Base-by-base conservation (phyloP, 2,113 vertebrate species). In the western clawed frog (Xenopus tropicalis) region DNA sequence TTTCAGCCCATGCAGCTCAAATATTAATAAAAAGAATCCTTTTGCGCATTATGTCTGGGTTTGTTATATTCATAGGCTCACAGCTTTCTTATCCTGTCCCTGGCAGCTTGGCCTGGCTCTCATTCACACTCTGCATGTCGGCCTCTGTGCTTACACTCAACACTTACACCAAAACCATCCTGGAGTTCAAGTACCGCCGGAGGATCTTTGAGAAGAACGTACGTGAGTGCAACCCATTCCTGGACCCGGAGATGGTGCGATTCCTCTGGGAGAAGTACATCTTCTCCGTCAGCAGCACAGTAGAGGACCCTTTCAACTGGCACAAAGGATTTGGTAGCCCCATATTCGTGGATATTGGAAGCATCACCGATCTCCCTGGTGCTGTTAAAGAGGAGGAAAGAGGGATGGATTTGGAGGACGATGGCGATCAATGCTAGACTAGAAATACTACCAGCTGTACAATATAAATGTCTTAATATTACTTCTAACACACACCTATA, bases 131-230 rank as follows among this genome's bases (percentile, higher is more conserved):
- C 76, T 94, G 92, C 63, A 94, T 94, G 93, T 90, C 89, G 0
- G 88, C 92, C 13, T 91, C 92, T 0, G 91, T 93, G 52, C 84
- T 93, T 68, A 93, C 92, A 0, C 90, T 93, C 74, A 94, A 94
- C 82, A 92, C 91, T 65, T 94, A 94, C 86, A 93, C 92, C n/a
- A 94, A 94, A 80, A 94, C 92, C 25, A 83, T 90, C 78, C 88
- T 93, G 3, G 92, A 93, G 82, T 84, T 91, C 48, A 87, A 82
- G 3, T 88, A 85, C 79, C 81, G 82, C 23, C 85, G 87, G 80
- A 86, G 86, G 74, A 84, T 91, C 20, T 85, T 80, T 2, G 69
- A 91, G 80, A 90, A 92, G 63, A 88, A 92, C 44, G 85, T 83
- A 0, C 74, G 70, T 29, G 80, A 64, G 69, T 87, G 74, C 1